phyloP scores from a whole-genome alignment of 2,888 invertebrate genomes.

The Morpho deidamia region DNA sequence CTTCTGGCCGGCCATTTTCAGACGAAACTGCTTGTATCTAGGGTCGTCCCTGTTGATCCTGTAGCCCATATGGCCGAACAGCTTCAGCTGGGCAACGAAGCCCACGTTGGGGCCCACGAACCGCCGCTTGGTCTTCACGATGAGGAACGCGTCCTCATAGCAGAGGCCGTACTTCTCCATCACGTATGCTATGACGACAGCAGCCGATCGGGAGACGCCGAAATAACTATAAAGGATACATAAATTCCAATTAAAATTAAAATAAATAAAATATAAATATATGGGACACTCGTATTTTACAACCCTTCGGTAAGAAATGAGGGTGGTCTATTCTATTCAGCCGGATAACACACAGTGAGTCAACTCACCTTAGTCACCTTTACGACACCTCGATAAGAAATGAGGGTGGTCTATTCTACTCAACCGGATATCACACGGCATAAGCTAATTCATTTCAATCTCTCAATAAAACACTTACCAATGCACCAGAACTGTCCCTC shows the following conservation, averaged over 20 bases:
- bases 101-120: constrained; percentile 89
- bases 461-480: constrained; percentile 77
- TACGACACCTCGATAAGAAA: too few species aligned
- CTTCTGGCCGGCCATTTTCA: constrained; percentile 89
- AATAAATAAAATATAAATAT: too few species aligned
- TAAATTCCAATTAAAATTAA: background rate
- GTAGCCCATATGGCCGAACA: constrained; percentile 89
- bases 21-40: constrained; percentile 85
- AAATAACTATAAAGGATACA: constrained; percentile 81
- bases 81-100: constrained; percentile 86
- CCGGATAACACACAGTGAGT: too few species aligned
- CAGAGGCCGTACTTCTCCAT: constrained; percentile 91
- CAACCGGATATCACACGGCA: too few species aligned
- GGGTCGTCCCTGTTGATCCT: constrained; percentile 83
- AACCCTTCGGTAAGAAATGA: too few species aligned
- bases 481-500: constrained; percentile 89
- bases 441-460: too few species aligned
- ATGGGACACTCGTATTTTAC: background rate
- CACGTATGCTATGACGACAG: constrained; percentile 90
- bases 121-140: constrained; percentile 84
- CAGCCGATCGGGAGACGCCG: constrained; percentile 93
- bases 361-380: too few species aligned
- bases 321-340: too few species aligned
- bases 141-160: constrained; percentile 82
- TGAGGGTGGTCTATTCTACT: too few species aligned